A percentile compares a stretch with the other conserved stretches of the same genome.
Conservation (phyloP, 1,140 invertebrate genomes). For the Heliconius melpomene region DNA sequence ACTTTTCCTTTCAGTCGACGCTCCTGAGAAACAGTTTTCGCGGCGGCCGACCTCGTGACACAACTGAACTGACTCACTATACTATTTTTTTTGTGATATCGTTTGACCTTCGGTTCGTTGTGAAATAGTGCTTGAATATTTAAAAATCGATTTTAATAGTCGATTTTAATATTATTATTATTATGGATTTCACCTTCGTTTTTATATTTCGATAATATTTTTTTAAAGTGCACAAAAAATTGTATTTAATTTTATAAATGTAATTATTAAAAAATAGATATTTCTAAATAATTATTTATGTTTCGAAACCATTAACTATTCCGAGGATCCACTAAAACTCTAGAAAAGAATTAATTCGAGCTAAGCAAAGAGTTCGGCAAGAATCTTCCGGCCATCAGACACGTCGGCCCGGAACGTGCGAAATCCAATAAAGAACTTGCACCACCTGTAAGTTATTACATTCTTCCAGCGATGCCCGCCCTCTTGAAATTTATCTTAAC, state of each 20-base stretch:
- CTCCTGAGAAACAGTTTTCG: slow-evolving; percentile 64
- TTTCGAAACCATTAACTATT: slow-evolving; percentile 26
- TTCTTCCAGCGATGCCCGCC: slow-evolving; percentile 69
- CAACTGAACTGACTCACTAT: slow-evolving; percentile 45
- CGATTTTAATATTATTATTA: slow-evolving; percentile 7
- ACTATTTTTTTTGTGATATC: slow-evolving; percentile 47
- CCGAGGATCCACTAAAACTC: slow-evolving; percentile 28
- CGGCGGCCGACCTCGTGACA: slow-evolving; percentile 69
- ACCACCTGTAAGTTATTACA: slow-evolving; percentile 79
- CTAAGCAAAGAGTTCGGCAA: slow-evolving; percentile 70
- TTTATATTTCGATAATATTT: not conserved
- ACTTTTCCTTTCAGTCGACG: slow-evolving; percentile 49
- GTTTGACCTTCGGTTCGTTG: slow-evolving; percentile 38
- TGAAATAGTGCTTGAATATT: slow-evolving; percentile 21
- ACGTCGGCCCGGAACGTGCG: slow-evolving; percentile 71
- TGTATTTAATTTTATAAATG: not conserved
- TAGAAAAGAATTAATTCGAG: slow-evolving; percentile 55
- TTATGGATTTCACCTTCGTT: slow-evolving; percentile 20
- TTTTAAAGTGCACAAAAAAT: not conserved
- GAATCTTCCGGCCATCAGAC: slow-evolving; percentile 76
- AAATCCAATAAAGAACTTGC: slow-evolving; percentile 79
- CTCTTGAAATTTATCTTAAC: slow-evolving; percentile 63
- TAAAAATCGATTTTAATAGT: slow-evolving; percentile 20
- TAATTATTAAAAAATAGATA: not conserved
- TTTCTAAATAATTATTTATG: not conserved